A percentile compares a stretch with the other conserved stretches of the same genome.
These are phyloP conservation scores for Callocephalon fimbriatum DNA, from an alignment of 2,113 vertebrate species.

Conservation along the genomic window DNA sequence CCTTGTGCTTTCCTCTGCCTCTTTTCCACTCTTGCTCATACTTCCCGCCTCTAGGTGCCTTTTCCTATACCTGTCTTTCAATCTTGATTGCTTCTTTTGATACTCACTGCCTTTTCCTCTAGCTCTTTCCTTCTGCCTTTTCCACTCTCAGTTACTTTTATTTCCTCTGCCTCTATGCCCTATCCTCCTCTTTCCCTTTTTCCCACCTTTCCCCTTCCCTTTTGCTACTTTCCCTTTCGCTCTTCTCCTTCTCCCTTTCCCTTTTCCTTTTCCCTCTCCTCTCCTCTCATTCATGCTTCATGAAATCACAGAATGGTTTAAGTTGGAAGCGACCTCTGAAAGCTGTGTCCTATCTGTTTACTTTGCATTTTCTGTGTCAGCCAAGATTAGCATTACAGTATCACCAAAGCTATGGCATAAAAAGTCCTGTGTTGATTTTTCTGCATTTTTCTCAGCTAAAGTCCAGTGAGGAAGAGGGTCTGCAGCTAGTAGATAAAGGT, in stretches of 20 bases:
- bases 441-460: neutral
- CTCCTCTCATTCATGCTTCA: neutral
- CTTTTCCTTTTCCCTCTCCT: neutral
- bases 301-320: neutral
- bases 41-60: neutral
- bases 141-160: neutral
- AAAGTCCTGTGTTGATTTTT: neutral
- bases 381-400: neutral
- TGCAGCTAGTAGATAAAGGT: neutral
- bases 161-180: neutral
- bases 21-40: neutral
- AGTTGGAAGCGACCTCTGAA: neutral
- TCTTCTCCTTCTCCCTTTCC: neutral
- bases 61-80: neutral
- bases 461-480: neutral
- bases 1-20: neutral
- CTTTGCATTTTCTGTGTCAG: neutral
- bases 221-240: neutral
- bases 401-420: neutral
- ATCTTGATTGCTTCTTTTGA: neutral
- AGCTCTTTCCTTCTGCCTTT: neutral
- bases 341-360: neutral
- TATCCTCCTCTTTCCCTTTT: neutral
- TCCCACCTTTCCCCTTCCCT: neutral
- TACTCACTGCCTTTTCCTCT: neutral